These are phyloP conservation scores for Axinella damicornis DNA, from an alignment of 37 sponge, comb jelly and placozoan species.

Conservation along the genomic window DNA sequence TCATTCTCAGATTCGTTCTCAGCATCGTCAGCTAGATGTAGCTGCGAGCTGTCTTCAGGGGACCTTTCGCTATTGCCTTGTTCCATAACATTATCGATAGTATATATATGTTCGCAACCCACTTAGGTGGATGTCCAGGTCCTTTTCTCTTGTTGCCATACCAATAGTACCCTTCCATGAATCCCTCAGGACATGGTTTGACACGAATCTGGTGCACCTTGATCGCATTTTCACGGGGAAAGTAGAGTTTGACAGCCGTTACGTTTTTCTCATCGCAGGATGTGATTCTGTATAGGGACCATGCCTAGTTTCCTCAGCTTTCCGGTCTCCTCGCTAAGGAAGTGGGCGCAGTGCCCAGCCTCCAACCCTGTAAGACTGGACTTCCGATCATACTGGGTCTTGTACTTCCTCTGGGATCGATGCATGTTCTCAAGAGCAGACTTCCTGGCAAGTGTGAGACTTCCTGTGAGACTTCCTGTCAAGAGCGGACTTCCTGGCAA, in stretches of 20 bases:
- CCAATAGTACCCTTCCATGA: constrained; percentile 65
- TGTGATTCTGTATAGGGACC: constrained; percentile 32
- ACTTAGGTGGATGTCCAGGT: constrained; percentile 3
- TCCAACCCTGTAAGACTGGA: background rate
- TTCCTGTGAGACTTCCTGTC: background rate
- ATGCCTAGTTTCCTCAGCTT: no score
- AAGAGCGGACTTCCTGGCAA: background rate
- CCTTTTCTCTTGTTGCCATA: constrained; percentile 25
- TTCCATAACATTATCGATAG: no score
- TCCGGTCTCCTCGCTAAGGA: background rate
- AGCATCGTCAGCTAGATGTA: no score
- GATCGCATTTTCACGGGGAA: constrained; percentile 35
- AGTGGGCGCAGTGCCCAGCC: background rate
- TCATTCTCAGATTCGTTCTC: no score
- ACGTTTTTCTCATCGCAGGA: constrained; percentile 21
- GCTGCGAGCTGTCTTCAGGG: no score
- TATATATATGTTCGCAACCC: no score
- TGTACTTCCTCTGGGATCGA: background rate
- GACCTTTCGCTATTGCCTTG: no score
- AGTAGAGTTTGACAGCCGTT: constrained; percentile 49
- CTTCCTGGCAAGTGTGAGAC: no score
- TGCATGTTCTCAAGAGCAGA: no score
- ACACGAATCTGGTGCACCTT: constrained; percentile 51
- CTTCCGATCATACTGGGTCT: background rate
- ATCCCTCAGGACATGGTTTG: constrained; percentile 31